Percentiles rank a stretch among this genome's conserved stretches.
These are phyloP conservation scores for Melipona bicolor DNA, from an alignment of 2,888 invertebrate species.

Conservation along the genomic window DNA sequence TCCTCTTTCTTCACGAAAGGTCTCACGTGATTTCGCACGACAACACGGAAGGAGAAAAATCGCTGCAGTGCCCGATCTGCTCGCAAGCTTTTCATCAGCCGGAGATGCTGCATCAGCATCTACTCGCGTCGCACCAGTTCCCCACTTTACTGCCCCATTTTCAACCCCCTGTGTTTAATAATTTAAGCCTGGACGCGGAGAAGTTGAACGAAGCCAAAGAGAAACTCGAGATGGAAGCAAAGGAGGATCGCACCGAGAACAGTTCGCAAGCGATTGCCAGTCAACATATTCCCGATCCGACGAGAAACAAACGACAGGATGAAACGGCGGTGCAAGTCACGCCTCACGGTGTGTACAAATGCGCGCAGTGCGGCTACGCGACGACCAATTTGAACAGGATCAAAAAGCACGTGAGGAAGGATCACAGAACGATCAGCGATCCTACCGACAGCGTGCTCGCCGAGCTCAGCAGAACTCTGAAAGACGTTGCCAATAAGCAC, in stretches of 20 bases:
- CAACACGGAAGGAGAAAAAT: slow-evolving; percentile 77
- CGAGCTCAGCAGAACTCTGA: slow-evolving; percentile 85
- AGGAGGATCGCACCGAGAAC: slow-evolving; percentile 80
- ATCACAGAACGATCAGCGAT: slow-evolving; percentile 82
- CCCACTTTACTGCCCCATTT: slow-evolving; percentile 79
- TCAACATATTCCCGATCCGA: slow-evolving; percentile 80
- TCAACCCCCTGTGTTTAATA: slow-evolving; percentile 72
- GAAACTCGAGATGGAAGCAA: slow-evolving; percentile 76
- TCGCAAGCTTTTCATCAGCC: slow-evolving; percentile 86
- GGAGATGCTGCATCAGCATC: slow-evolving; percentile 87
- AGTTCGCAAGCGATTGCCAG: slow-evolving; percentile 75
- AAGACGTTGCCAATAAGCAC: slow-evolving; percentile 85
- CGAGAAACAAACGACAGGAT: slow-evolving; percentile 76
- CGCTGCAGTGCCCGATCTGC: slow-evolving; percentile 87
- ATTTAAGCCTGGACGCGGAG: slow-evolving; percentile 63
- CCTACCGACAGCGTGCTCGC: slow-evolving; percentile 83
- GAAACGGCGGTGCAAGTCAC: slow-evolving; percentile 85
- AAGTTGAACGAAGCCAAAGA: slow-evolving; percentile 74
- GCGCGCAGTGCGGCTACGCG: slow-evolving; percentile 81
- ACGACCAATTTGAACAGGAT: slow-evolving; percentile 82
- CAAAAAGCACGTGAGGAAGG: slow-evolving; percentile 85
- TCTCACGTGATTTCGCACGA: slow-evolving; percentile 88
- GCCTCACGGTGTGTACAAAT: slow-evolving; percentile 81
- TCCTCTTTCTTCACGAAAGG: slow-evolving; percentile 96
- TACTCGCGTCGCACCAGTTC: slow-evolving; percentile 87